Percentiles rank a stretch among this genome's conserved stretches.
Conservation (phyloP, 2,113 vertebrate genomes). For the Xiphias gladius region DNA sequence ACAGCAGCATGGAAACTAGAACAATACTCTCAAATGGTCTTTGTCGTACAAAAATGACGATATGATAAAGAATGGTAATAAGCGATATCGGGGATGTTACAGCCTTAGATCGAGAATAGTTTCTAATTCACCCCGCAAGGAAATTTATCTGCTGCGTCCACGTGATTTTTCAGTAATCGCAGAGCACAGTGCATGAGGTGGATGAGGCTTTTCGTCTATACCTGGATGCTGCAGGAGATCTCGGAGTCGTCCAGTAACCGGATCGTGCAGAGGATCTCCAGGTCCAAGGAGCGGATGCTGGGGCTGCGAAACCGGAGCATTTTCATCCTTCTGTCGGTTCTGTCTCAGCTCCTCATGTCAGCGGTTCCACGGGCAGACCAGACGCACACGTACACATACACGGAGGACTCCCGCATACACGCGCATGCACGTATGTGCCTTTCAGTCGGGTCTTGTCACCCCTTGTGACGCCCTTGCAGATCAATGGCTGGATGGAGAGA, state of each 20-base stretch:
- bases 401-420: slow-evolving; percentile 22
- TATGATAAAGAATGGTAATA: not conserved
- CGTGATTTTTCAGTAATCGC: slow-evolving; percentile 40
- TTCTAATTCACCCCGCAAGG: not conserved
- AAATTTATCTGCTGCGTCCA: slow-evolving; percentile 24
- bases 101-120: not conserved
- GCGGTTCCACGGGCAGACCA: slow-evolving; percentile 61
- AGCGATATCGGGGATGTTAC: not conserved
- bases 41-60: not conserved
- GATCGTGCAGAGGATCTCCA: slow-evolving; percentile 93
- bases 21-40: not conserved
- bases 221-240: slow-evolving; percentile 95
- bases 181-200: slow-evolving; percentile 16
- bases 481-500: slow-evolving; percentile 44
- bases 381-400: slow-evolving; percentile 11
- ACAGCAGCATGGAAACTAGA: slow-evolving; percentile 30
- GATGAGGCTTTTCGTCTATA: slow-evolving; percentile 72
- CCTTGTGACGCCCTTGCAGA: slow-evolving; percentile 64
- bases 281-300: slow-evolving; percentile 92
- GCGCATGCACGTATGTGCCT: slow-evolving; percentile 35
- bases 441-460: slow-evolving; percentile 36
- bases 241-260: slow-evolving; percentile 94
- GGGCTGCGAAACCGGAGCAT: slow-evolving; percentile 97
- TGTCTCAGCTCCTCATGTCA: slow-evolving; percentile 80
- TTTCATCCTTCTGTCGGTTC: slow-evolving; percentile 87